Conservation (phyloP, 2,888 invertebrate genomes). For the Eulithis prunata region DNA sequence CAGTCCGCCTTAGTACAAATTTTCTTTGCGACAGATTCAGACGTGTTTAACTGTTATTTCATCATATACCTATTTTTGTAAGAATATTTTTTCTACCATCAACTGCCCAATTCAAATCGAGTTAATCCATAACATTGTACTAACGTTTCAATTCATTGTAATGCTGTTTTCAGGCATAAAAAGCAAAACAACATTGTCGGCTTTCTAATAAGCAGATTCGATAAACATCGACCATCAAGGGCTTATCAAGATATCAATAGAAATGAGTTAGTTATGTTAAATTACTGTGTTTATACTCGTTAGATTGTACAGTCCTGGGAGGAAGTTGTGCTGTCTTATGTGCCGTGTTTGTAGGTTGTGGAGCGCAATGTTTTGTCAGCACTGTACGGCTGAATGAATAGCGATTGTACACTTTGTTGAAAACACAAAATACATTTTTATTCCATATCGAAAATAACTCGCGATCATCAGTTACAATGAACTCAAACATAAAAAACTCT, state of each 20-base stretch:
- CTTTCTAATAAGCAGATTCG: constrained; percentile 52
- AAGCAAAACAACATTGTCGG: constrained; percentile 48
- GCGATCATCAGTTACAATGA: no score
- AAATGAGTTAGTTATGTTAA: constrained; percentile 48
- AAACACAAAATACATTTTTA: constrained; percentile 1
- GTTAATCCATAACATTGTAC: constrained; percentile 51
- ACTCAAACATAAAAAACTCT: neutral
- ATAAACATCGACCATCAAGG: constrained; percentile 43
- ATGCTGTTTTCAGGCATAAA: constrained; percentile 54
- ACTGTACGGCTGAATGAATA: constrained; percentile 25
- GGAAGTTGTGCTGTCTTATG: constrained; percentile 40
- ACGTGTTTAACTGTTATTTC: constrained; percentile 2
- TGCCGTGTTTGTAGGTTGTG: constrained; percentile 28
- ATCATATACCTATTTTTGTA: constrained; percentile 32
- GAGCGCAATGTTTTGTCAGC: constrained; percentile 24
- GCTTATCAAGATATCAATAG: constrained; percentile 41
- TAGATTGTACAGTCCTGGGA: constrained; percentile 37
- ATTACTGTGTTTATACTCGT: constrained; percentile 39
- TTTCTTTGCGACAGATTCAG: neutral
- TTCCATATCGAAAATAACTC: neutral
- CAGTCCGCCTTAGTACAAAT: neutral
- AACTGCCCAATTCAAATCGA: constrained; percentile 24
- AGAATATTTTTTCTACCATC: constrained; percentile 21
- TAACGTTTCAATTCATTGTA: constrained; percentile 49
- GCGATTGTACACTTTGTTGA: constrained; percentile 12